A percentile compares a stretch with the other conserved stretches of the same genome.
Evolutionary conservation across 2,797 vertebrate species (phyloP).

Genomic region (Hirundo rustica): DNA sequence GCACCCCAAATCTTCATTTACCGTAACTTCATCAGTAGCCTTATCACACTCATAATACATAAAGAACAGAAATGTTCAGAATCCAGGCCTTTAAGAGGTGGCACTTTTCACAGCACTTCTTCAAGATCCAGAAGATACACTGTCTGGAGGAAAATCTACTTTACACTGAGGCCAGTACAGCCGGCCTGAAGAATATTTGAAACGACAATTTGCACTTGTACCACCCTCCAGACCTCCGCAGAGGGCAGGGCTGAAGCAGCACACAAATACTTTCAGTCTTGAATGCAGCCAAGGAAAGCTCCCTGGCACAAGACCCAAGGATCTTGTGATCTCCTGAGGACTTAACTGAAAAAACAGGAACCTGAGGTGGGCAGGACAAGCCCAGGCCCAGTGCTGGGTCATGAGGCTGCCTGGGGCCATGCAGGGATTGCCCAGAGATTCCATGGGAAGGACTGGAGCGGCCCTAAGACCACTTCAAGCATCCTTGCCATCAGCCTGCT

Average conservation of each 20-base stretch:
- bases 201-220: not conserved
- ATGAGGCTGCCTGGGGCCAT: not conserved
- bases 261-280: not conserved
- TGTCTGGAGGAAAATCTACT: not conserved
- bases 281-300: not conserved
- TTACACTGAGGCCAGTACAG: not conserved
- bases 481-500: not conserved
- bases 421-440: not conserved
- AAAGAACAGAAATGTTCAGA: not conserved
- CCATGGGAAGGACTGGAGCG: not conserved
- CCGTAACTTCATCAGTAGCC: not conserved
- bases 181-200: not conserved
- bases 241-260: not conserved
- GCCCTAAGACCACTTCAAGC: not conserved
- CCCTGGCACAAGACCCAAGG: rapidly evolving
- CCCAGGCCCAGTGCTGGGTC: not conserved
- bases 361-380: rapidly evolving
- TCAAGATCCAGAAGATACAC: not conserved
- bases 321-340: not conserved
- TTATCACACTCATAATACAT: not conserved
- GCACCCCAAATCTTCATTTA: conserved; percentile 4
- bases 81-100: not conserved
- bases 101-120: not conserved
- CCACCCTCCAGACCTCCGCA: not conserved
- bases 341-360: not conserved